phyloP scores from a whole-genome alignment of 1,140 invertebrate species.

The Trachymyrmex septentrionalis region DNA sequence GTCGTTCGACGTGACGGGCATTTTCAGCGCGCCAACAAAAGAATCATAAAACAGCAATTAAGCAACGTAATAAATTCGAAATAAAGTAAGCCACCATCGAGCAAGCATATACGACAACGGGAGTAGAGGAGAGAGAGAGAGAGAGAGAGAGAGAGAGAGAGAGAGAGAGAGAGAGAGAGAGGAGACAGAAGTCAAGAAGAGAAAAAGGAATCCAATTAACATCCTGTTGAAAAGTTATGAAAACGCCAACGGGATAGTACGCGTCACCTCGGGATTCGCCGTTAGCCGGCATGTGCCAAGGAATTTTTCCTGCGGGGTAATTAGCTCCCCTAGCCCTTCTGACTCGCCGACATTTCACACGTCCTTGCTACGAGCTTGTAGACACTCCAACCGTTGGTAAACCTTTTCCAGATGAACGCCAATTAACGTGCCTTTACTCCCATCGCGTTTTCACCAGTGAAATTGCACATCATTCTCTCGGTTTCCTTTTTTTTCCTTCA shows the following conservation, averaged over 20 bases:
- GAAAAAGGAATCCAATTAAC: slow-evolving; percentile 78
- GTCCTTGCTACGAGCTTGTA: slow-evolving; percentile 52
- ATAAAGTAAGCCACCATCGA: slow-evolving; percentile 29
- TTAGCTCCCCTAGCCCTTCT: slow-evolving; percentile 65
- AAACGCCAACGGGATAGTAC: slow-evolving; percentile 63
- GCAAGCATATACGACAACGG: neutral
- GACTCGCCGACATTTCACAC: slow-evolving; percentile 61
- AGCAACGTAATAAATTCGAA: slow-evolving; percentile 54
- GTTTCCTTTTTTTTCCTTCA: slow-evolving; percentile 23
- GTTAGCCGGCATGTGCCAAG: slow-evolving; percentile 51
- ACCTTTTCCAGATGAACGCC: slow-evolving; percentile 76
- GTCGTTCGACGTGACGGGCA: slow-evolving; percentile 47
- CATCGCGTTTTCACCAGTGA: slow-evolving; percentile 26
- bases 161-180: too few relatives aligned
- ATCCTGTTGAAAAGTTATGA: slow-evolving; percentile 77
- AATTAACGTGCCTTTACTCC: slow-evolving; percentile 73
- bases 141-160: neutral
- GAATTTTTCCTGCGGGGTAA: slow-evolving; percentile 77
- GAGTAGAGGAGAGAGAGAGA: neutral
- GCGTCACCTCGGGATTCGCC: slow-evolving; percentile 54
- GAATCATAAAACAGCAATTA: slow-evolving; percentile 54
- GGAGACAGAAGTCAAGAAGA: neutral
- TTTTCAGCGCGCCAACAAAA: slow-evolving; percentile 26
- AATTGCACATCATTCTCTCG: slow-evolving; percentile 56
- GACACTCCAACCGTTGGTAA: slow-evolving; percentile 66